phyloP scores from a whole-genome alignment of 2,113 vertebrate species.

The Oriolus oriolus region DNA sequence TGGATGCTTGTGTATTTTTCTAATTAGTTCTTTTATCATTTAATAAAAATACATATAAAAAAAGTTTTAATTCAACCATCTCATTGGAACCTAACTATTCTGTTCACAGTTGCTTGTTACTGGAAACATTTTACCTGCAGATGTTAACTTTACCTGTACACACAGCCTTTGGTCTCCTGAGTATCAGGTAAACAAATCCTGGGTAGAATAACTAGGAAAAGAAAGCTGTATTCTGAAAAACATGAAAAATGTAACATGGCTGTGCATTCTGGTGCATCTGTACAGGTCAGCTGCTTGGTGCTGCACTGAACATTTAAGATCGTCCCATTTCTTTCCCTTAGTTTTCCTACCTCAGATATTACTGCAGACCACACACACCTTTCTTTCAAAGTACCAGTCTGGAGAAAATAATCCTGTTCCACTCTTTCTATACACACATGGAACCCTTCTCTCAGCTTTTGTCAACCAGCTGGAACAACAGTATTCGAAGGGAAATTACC shows the following conservation, averaged over 20 bases:
- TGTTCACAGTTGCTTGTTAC: background rate
- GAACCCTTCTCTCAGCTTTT: background rate
- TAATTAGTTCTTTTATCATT: background rate
- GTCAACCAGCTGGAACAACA: background rate
- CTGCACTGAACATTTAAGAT: background rate
- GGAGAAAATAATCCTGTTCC: background rate
- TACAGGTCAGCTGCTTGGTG: background rate
- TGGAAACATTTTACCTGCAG: background rate
- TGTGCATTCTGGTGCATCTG: background rate
- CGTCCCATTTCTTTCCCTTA: background rate
- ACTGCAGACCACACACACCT: background rate
- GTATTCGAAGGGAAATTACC: background rate
- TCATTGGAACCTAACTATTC: background rate
- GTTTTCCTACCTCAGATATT: background rate
- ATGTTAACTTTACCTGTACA: background rate
- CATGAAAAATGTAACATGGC: background rate
- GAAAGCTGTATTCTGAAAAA: background rate
- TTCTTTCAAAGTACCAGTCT: background rate
- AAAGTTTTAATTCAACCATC: background rate
- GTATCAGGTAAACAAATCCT: background rate
- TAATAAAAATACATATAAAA: background rate
- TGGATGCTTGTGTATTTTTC: background rate
- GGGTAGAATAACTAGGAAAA: background rate
- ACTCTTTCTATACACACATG: background rate
- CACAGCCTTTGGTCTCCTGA: background rate